These are phyloP conservation scores for Trochalopteron elliotii DNA, from an alignment of 2,113 vertebrate species.

Conservation along the genomic window DNA sequence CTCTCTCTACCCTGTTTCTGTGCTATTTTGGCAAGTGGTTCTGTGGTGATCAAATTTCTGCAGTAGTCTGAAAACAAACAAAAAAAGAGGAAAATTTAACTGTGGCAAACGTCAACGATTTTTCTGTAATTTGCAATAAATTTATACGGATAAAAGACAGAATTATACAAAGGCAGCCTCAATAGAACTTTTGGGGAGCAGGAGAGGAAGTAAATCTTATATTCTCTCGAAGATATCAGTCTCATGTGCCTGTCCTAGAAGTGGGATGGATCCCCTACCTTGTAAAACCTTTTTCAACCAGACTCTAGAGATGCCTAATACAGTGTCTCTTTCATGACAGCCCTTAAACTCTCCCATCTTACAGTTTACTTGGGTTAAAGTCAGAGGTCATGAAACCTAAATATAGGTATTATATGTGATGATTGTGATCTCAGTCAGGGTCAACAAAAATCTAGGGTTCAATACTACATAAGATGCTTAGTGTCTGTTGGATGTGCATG, in stretches of 20 bases:
- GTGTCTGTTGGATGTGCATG: not conserved
- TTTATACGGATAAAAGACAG: not conserved
- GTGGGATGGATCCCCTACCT: not conserved
- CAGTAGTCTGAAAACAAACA: conserved; percentile 36
- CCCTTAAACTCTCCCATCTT: not conserved
- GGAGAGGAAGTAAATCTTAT: not conserved
- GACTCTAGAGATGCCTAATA: not conserved
- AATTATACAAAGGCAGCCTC: not conserved
- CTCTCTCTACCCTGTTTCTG: not conserved
- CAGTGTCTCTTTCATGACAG: not conserved
- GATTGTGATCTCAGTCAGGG: not conserved
- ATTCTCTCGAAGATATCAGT: not conserved
- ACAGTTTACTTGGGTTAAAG: not conserved
- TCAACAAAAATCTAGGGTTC: not conserved
- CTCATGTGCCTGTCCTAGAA: not conserved
- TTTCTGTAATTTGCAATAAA: not conserved
- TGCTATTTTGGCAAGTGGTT: conserved; percentile 19
- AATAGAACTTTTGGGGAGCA: not conserved
- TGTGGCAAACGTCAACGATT: conserved; percentile 19
- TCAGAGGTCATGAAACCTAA: not conserved
- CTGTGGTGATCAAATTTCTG: conserved; percentile 37
- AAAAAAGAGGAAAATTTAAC: conserved; percentile 36
- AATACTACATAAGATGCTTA: not conserved
- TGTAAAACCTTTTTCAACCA: not conserved
- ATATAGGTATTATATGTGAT: not conserved